A percentile compares a stretch with the other conserved stretches of the same genome.
These are phyloP conservation scores for Pollimyrus isidori DNA, from an alignment of 2,113 vertebrate species.

Conservation along the genomic window DNA sequence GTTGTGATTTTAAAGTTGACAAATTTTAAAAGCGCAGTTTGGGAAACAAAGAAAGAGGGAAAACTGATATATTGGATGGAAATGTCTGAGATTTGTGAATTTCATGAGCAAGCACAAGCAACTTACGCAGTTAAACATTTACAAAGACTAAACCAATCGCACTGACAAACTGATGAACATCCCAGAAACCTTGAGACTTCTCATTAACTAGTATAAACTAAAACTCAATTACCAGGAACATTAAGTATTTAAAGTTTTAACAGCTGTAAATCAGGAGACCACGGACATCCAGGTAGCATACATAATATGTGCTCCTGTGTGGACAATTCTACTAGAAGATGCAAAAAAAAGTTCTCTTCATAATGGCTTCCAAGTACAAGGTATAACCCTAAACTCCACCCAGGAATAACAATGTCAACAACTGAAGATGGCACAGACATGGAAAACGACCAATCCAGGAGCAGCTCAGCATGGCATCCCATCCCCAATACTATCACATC, in stretches of 20 bases:
- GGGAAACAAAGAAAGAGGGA: neutral
- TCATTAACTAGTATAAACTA: neutral
- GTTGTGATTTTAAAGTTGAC: neutral
- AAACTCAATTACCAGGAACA: neutral
- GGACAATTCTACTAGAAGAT: neutral
- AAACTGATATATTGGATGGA: neutral
- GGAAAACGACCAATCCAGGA: neutral
- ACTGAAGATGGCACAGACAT: neutral
- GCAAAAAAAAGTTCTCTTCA: neutral
- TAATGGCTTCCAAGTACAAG: neutral
- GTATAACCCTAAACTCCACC: neutral
- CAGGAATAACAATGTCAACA: neutral
- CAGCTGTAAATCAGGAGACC: neutral
- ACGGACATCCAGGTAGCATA: neutral
- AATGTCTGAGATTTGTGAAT: neutral
- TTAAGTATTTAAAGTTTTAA: neutral
- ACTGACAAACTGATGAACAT: neutral
- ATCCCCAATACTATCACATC: neutral
- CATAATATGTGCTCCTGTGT: neutral
- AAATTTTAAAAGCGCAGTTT: neutral
- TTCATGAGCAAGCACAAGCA: neutral
- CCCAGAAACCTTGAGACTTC: neutral
- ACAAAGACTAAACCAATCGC: neutral
- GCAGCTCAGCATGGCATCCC: neutral
- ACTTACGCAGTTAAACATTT: neutral